Evolutionary conservation across 2,888 invertebrate genomes (phyloP), one percentile per base, ranked within the genome.

Genomic region (Cerceris ruficornis): DNA sequence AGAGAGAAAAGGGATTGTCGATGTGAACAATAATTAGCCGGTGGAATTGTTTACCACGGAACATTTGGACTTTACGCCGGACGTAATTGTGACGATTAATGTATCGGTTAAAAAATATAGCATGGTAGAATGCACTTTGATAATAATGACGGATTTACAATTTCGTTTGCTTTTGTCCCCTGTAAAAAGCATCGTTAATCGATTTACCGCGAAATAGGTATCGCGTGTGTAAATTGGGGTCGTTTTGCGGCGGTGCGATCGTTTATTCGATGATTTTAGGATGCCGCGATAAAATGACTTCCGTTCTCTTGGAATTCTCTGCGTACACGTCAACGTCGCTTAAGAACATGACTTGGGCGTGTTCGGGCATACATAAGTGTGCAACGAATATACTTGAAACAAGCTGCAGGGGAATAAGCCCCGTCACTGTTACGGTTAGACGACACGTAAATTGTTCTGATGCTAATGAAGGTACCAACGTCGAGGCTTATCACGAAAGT

Each of bases 261-360:
- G 55, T 8, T 17, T 17, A 17, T 55, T 11, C 17, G 13, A 17
- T 55, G 7, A 50, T 50, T 55, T 15, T 13, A 55, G 17, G 17
- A 17, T 7, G 15, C 28, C 17, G 6, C 8, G 11, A 28, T 13
- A 13, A 28, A 17, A 55, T 55, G 15, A 17, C 55, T 11, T 55
- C 17, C 17, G 7, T 7, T 4, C 17, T 7, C 15, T 17, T 28
- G 17, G 55, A 55, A 55, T 17, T 28, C 28, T 8, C 55, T 7
- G 13, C 2, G 50, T n/a, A 50, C 13, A 49, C 28, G 46, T 28
- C 43, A 61, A 61, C 49, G 14, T 15, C 61, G 49, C 61, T 50
- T 52, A 52, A 50, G 49, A 46, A 46, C 43, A 50, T 17, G 50
- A n/a, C 62, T 52, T 52, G 62, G 62, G 55, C 17, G 17, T 55